Base-by-base conservation (phyloP, 2,888 invertebrate species). In the Antheraea assamensis region DNA sequence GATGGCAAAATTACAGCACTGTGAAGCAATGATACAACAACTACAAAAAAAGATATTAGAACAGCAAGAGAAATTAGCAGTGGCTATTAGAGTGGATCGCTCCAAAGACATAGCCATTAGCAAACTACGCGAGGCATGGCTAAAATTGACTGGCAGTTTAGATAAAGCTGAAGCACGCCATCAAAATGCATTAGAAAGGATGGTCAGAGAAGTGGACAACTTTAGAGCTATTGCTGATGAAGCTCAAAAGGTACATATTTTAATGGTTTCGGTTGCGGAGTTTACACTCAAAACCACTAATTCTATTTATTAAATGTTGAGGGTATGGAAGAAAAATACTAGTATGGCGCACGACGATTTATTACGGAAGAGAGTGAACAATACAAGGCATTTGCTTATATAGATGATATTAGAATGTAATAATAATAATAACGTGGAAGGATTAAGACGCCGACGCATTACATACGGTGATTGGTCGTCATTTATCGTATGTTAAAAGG, bases 11-110 rank as follows among this genome's bases (percentile, higher is more conserved):
- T 55, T 73, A 42, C 84, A 97, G 96, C 97, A 97, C 83, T 97
- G 97, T 81, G 98, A 98, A 89, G 95, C 96, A 75, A 93, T 97
- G 80, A 97, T 98, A 72, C 96, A 97, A 82, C 95, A 96, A 72
- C 89, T 98, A 1, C 98, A 98, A 85, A 95, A 95, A 79, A 96
- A 96, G 78, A 89, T 97, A 72, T 89, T 98, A 42, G 97, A 98
- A 79, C 96, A 97, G 80, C 97, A 98, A 85, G 97, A 98, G 85
- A 96, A 96, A 81, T 87, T 98, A 47, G 97, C 97, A 0, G 97
- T 98, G 0, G 98, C 98, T 0, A 87, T 97, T 8, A 96, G 96
- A 87, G 96, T 98, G 0, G 98, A 98, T 87, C 95, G 96, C 74
- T 95, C 96, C 0, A 98, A 98, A 85, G 97, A 97, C 81, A 89